Base-by-base conservation (phyloP, 1,140 invertebrate genomes). In the Calycopis cecrops region DNA sequence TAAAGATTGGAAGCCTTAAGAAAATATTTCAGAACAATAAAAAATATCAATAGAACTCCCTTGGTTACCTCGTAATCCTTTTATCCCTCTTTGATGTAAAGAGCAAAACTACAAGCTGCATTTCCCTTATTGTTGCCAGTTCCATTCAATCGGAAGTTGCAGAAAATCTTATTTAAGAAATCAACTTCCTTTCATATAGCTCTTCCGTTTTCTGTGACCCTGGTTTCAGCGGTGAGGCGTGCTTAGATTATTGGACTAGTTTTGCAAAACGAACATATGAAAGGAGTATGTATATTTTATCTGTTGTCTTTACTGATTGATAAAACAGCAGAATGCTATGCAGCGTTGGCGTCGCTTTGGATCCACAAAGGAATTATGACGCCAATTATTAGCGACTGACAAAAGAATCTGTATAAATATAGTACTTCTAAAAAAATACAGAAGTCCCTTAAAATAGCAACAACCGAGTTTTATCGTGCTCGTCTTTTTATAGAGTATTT, bases 11-110 rank as follows among this genome's bases (percentile, higher is more conserved):
- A 28, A 28, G 2, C 40, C 14, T 44, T 44, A 44, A 44, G 40
- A 44, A 44, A 44, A 44, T 44, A 9, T 44, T 44, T 16, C 40
- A 16, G 40, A 44, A 44, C 40, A 44, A 44, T 44, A 44, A 44
- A 44, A 44, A 16, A 16, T 44, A 44, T 44, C 40, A 44, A 44
- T 44, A 44, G 40, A 9, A 44, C 14, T 9, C 16, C 21, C 21
- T 28, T 28, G 21, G n/a, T 44, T 44, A 8, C 40, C 40, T 44
- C 9, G 40, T 44, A 16, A 44, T 14, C 40, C 40, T 44, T 28
- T 28, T 28, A 28, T 28, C 21, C 21, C 21, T 6, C 6, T 28
- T 44, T 44, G 40, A 44, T 44, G 40, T 44, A 6, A 6, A 28
- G 14, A 44, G 40, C 17, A 9, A 44, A 16, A 44, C 40, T 44